Evolutionary conservation across 2,113 vertebrate genomes (phyloP), one percentile per base, ranked within the genome.

Genomic region (Lutjanus erythropterus): DNA sequence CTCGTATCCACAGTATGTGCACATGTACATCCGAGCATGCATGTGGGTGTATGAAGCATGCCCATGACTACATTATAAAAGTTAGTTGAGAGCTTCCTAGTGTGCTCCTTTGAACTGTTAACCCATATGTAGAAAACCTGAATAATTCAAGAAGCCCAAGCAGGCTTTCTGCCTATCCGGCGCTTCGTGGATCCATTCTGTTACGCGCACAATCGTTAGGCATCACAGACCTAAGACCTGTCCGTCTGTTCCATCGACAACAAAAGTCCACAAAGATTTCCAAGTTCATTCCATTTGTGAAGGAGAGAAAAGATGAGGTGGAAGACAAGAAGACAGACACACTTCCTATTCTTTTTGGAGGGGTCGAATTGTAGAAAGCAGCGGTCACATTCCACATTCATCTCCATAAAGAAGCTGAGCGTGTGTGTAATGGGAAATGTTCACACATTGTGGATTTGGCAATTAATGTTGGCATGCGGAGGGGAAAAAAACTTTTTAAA

Each of bases 91-190:
- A 42, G 23, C 11, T 11, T 59, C 39, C n/a, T n/a, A 3, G 39
- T 9, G 9, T 31, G 19, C 3, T 6, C 73, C 35, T 71, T 60
- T 86, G 60, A 85, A 81, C 83, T 71, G 7, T 73, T 60, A 76
- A 81, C 73, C 71, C 59, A 0, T 6, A 25, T 35, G 35, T 23
- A 53, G 4, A 65, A 74, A 84, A 77, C 23, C 3, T 59, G 60
- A 87, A 88, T 88, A 53, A 85, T 81, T 67, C 19, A 78, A 78
- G 75, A 68, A 60, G 37, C 9, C 15, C 6, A 7, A 53, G 50
- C 2, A 0, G 16, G 19, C 46, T 52, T 55, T 53, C 35, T 41
- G 35, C 19, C 18, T 31, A 15, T 79, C 61, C 29, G 9, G 44
- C 8, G 42, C 42, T 49, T 29, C 18, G 11, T 49, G 81, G 67